A percentile compares a stretch with the other conserved stretches of the same genome.
These are phyloP conservation scores for Noctua fimbriata DNA, from an alignment of 2,888 invertebrate genomes.

Conservation along the genomic window DNA sequence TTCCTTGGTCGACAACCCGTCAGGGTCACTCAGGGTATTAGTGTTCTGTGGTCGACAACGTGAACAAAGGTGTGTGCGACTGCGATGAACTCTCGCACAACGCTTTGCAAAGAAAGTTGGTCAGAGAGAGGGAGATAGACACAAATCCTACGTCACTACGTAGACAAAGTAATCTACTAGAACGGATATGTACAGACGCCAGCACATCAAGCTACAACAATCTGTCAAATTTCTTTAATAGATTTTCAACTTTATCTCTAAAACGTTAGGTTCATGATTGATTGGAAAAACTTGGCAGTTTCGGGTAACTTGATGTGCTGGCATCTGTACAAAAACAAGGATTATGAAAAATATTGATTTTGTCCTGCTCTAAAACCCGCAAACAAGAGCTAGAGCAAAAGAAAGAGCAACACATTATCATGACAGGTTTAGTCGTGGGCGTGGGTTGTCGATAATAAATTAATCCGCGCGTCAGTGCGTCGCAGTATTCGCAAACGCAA, in stretches of 20 bases:
- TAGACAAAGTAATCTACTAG: not conserved
- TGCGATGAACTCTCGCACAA: not conserved
- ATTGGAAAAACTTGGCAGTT: too few species aligned
- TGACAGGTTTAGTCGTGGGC: not conserved
- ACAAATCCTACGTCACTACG: not conserved
- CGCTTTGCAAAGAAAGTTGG: not conserved
- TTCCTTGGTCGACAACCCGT: not conserved
- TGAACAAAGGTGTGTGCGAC: not conserved
- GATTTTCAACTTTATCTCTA: too few species aligned
- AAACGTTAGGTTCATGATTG: too few species aligned
- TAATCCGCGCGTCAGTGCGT: conserved; percentile 18
- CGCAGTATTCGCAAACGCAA: conserved; percentile 39
- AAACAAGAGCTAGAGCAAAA: not conserved
- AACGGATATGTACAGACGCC: not conserved
- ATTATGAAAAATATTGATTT: not conserved
- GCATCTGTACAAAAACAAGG: not conserved
- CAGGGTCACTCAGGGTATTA: too few species aligned
- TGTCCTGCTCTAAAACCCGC: conserved; percentile 6
- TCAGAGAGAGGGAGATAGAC: not conserved
- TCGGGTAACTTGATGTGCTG: too few species aligned
- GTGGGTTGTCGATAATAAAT: conserved; percentile 2
- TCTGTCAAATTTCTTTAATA: too few species aligned
- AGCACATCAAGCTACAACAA: too few species aligned
- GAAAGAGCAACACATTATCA: not conserved
- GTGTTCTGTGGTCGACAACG: not conserved